Evolutionary conservation across 1,140 invertebrate genomes (phyloP), one percentile per base, ranked within the genome.

Genomic region (Nebria ingens): DNA sequence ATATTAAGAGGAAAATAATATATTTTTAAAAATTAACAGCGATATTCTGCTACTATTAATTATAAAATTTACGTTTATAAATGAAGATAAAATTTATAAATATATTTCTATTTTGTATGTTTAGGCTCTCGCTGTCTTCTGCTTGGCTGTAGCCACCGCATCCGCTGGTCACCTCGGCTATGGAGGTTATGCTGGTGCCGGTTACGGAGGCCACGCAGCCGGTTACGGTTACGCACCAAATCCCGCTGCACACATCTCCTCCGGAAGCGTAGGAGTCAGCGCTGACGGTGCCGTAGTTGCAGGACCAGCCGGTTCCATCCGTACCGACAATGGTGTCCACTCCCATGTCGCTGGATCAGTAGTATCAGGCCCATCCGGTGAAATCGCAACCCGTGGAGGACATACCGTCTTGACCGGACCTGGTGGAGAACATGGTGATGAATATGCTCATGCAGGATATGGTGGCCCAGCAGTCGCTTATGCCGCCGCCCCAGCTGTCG

Each of bases 321-420:
- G 17, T 12, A 45, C 40, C 17, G 40, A 45, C 17, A 45, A 45
- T 17, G 40, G 40, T 45, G 9, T 45, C 9, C 9, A 17, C 15
- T 9, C 9, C 9, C 50, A 51, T 51, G 50, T 2, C 12, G 50
- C 50, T 51, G 50, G 40, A 45, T 6, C 40, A 12, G 40, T 45
- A 4, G 40, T 45, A 4, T 6, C 6, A 20, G 50, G 50, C 3
- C 50, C 50, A 20, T 3, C 50, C 11, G 50, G 50, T 19, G 11
- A 51, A 21, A 51, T 51, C 19, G 4, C 50, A 6, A 22, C 19
- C 50, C 50, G 21, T 51, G 50, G 50, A 20, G 50, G 50, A 20
- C 21, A 45, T 20, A 23, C 21, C 19, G 38, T 19, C 13, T 13
- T 15, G 25, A 25, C 19, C 15, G 23, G 23, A 54, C 29, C 19